Evolutionary conservation across 2,797 vertebrate genomes (phyloP).

Genomic region (Amblyraja radiata): DNA sequence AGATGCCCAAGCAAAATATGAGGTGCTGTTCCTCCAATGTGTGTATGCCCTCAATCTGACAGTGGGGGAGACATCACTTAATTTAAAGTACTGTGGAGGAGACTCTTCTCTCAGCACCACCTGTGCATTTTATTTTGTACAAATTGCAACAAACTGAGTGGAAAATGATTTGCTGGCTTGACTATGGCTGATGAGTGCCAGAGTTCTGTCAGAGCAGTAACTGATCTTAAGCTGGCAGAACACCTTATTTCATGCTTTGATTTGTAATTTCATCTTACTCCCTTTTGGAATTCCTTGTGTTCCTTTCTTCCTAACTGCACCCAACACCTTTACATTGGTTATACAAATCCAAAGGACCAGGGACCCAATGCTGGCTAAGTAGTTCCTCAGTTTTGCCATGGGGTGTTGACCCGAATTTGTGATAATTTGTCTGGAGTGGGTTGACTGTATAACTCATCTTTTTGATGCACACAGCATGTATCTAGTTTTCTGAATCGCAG

Average conservation of each 20-base stretch:
- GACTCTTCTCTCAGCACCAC: not conserved
- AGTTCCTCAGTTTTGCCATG: no score
- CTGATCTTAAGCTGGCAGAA: not conserved
- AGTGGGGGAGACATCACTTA: no score
- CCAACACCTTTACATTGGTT: no score
- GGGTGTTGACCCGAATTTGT: not conserved
- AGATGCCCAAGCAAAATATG: no score
- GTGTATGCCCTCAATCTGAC: no score
- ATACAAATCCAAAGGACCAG: no score
- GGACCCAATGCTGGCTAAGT: no score
- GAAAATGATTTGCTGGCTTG: not conserved
- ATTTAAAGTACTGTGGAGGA: not conserved
- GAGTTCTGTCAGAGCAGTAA: not conserved
- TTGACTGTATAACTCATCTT: not conserved
- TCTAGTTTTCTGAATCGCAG: not conserved
- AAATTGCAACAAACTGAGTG: not conserved
- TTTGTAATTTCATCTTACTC: not conserved
- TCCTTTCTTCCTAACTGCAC: not conserved
- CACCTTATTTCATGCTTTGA: not conserved
- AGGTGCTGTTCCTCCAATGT: no score
- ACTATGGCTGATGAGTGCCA: not conserved
- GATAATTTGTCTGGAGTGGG: not conserved
- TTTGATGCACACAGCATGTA: not conserved
- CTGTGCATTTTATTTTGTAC: not conserved
- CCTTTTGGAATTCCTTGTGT: not conserved